Evolutionary conservation across 2,888 invertebrate species (phyloP).

Genomic region (Mythimna vitellina): DNA sequence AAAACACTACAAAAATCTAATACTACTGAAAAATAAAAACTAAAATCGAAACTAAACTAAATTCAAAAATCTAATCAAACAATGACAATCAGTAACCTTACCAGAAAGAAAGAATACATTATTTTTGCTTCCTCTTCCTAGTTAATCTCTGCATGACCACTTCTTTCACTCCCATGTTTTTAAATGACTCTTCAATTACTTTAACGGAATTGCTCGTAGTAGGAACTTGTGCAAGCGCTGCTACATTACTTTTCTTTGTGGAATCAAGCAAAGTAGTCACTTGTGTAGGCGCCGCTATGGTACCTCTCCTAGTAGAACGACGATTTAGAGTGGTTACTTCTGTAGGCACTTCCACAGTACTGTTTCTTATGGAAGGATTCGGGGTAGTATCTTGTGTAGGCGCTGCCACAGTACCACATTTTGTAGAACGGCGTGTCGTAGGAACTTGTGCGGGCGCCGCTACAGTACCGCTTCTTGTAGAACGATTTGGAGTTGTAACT

Average conservation of each 20-base stretch:
- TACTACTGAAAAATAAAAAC: conserved; percentile 2
- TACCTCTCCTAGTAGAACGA: neutral
- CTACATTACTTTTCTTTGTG: neutral
- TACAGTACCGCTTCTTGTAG: neutral
- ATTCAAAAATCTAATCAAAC: conserved; percentile 8
- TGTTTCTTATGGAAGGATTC: neutral
- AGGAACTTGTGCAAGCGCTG: too few relatives aligned
- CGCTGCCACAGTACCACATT: neutral
- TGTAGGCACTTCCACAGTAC: neutral
- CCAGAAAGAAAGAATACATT: conserved; percentile 46
- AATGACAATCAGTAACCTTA: conserved; percentile 45
- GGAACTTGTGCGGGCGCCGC: neutral
- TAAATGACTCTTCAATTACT: conserved; percentile 35
- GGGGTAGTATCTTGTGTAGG: neutral
- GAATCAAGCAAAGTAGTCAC: neutral
- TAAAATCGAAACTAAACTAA: neutral
- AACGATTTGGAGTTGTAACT: neutral
- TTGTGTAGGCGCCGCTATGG: neutral
- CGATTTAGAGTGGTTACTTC: neutral
- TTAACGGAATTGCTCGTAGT: conserved; percentile 1
- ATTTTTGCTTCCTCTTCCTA: conserved; percentile 77
- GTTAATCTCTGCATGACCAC: conserved; percentile 75
- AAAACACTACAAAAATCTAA: neutral
- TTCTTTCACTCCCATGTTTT: conserved; percentile 59
- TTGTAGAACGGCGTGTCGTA: neutral